Evolutionary conservation across 1,140 invertebrate species (phyloP).

Genomic region (Microplitis demolitor): DNA sequence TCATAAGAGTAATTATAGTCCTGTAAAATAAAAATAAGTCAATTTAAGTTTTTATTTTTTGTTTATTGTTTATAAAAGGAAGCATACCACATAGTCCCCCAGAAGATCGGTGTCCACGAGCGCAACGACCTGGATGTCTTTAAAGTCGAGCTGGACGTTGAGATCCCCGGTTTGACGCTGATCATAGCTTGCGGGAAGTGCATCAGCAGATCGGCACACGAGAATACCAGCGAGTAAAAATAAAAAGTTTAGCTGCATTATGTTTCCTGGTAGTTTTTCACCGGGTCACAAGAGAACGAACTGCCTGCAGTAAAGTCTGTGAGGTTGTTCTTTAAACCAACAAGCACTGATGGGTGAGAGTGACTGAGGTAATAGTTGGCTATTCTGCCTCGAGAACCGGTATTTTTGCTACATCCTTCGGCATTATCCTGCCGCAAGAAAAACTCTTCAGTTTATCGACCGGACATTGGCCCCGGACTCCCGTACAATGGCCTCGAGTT

Average conservation of each 20-base stretch:
- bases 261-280: no score
- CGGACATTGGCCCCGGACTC: background rate
- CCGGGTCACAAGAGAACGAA: background rate
- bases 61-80: conserved; percentile 12
- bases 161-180: conserved; percentile 77
- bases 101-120: conserved; percentile 64
- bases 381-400: background rate
- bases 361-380: background rate
- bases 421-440: background rate
- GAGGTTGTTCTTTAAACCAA: background rate
- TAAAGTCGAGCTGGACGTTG: conserved; percentile 78
- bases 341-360: background rate
- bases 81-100: conserved; percentile 61
- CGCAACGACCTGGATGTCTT: conserved; percentile 76
- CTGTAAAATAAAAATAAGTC: conserved; percentile 36
- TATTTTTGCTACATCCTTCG: background rate
- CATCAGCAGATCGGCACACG: background rate
- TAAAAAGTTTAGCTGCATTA: background rate
- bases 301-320: background rate
- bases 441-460: background rate
- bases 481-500: background rate
- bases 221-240: background rate
- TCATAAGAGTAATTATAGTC: conserved; percentile 61
- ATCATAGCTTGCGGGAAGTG: conserved; percentile 62
- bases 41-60: conserved; percentile 6